These are phyloP conservation scores for Aldabrachelys gigantea DNA, from an alignment of 2,113 vertebrate genomes.

Conservation along the genomic window DNA sequence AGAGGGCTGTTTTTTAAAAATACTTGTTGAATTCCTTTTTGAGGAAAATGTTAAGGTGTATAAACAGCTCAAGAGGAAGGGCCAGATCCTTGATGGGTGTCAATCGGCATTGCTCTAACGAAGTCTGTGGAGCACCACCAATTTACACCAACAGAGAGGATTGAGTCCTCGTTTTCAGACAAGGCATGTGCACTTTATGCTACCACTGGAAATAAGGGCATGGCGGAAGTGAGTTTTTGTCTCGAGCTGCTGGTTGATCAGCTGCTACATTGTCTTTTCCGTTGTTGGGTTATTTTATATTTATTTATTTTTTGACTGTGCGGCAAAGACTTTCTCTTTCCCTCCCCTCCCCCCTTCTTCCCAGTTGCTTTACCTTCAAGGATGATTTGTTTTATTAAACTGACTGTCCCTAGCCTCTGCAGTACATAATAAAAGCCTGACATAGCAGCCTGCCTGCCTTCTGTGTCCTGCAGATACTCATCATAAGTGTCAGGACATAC, in stretches of 20 bases:
- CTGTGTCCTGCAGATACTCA: constrained; percentile 99
- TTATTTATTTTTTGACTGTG: constrained; percentile 52
- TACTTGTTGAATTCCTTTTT: constrained; percentile 48
- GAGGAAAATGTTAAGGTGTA: background rate
- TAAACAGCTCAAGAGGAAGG: background rate
- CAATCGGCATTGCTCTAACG: background rate
- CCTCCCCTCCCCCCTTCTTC: constrained; percentile 86
- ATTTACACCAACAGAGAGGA: constrained; percentile 27
- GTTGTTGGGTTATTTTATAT: constrained; percentile 23
- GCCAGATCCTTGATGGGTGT: background rate
- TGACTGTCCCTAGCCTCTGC: constrained; percentile 95
- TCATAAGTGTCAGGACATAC: constrained; percentile 99
- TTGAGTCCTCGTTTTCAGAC: constrained; percentile 6
- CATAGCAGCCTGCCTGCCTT: constrained; percentile 95
- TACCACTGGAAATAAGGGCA: background rate
- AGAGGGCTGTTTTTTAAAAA: constrained; percentile 13
- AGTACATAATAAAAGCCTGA: constrained; percentile 95
- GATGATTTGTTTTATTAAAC: constrained; percentile 99
- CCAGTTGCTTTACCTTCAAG: constrained; percentile 97
- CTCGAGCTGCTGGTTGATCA: background rate
- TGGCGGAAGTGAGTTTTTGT: background rate
- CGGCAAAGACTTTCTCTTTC: constrained; percentile 75
- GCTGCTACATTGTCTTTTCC: background rate
- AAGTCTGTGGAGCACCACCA: constrained; percentile 7
- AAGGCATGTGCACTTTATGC: background rate